Conservation (phyloP, 2,113 vertebrate genomes). For the Hypomesus transpacificus region DNA sequence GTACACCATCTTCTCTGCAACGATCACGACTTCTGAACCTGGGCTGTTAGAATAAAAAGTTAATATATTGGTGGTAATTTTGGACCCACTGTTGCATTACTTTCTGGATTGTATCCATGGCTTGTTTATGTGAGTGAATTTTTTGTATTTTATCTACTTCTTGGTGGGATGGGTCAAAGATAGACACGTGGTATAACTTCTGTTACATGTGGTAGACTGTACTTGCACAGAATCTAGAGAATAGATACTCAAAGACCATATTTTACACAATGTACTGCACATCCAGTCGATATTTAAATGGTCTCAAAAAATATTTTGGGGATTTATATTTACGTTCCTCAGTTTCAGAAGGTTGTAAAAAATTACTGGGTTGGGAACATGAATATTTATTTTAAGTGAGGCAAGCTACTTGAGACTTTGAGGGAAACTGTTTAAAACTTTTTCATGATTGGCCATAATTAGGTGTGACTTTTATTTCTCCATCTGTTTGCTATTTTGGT, state of each 20-base stretch:
- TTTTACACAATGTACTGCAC: too few species aligned
- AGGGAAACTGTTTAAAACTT: neutral
- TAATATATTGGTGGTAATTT: neutral
- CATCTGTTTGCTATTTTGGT: constrained; percentile 27
- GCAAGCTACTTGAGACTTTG: neutral
- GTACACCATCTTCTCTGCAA: neutral
- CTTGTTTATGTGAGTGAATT: too few species aligned
- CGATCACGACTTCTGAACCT: neutral
- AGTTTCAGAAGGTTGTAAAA: too few species aligned
- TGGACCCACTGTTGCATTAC: neutral
- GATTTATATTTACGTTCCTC: too few species aligned
- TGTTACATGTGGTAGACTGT: too few species aligned
- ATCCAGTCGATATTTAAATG: too few species aligned
- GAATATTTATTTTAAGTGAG: neutral
- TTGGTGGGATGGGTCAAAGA: too few species aligned
- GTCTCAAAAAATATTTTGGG: too few species aligned
- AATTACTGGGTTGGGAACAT: neutral
- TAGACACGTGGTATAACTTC: too few species aligned
- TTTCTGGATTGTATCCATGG: neutral
- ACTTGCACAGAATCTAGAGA: too few species aligned
- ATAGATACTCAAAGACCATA: too few species aligned
- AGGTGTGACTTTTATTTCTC: constrained; percentile 32
- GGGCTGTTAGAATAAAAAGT: neutral
- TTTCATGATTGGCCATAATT: constrained; percentile 25
- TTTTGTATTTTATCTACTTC: too few species aligned